Evolutionary conservation across 2,113 vertebrate genomes (phyloP), one percentile per base, ranked within the genome.

Genomic region (Petrocephalus microphthalmus): DNA sequence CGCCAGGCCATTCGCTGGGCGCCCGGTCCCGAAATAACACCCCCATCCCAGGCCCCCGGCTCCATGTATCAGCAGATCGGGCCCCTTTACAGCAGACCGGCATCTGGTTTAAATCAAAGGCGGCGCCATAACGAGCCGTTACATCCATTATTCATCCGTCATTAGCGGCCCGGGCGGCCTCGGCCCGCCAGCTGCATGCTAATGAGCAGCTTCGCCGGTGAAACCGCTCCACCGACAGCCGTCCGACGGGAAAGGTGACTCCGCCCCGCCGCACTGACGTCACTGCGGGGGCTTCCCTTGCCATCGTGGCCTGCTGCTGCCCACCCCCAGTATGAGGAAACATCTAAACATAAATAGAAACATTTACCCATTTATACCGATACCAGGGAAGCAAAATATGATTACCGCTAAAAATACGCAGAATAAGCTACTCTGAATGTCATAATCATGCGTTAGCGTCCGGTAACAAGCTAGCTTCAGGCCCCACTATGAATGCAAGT

Each of bases 121-220:
- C 92, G 95, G 93, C 93, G 92, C 92, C 90, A 86, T 91, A 92
- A 92, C 90, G 93, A 95, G 92, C 90, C 91, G 90, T 86, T 85
- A 88, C 89, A 95, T 96, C 88, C 94, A 96, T 95, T 95, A 96
- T 95, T 96, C 93, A 94, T 93, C 67, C 92, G 91, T 94, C 93
- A 94, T 94, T 94, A 95, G 92, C 87, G 90, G 91, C 91, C 88
- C 91, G 91, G 94, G 90, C 92, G 89, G 92, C 90, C 90, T 89
- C 84, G 17, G 29, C 71, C 87, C 87, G 90, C 88, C 91, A 89
- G 51, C 82, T 53, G 94, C 94, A 95, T 95, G 91, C 90, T 92
- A 93, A 95, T 95, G 93, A 94, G 91, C 91, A 86, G 87, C 78
- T 88, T 84, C 42, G 78, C 29, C 19, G 52, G 52, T 53, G 29